These are phyloP conservation scores for Neuroterus valhalla DNA, from an alignment of 1,140 invertebrate species.

Conservation along the genomic window DNA sequence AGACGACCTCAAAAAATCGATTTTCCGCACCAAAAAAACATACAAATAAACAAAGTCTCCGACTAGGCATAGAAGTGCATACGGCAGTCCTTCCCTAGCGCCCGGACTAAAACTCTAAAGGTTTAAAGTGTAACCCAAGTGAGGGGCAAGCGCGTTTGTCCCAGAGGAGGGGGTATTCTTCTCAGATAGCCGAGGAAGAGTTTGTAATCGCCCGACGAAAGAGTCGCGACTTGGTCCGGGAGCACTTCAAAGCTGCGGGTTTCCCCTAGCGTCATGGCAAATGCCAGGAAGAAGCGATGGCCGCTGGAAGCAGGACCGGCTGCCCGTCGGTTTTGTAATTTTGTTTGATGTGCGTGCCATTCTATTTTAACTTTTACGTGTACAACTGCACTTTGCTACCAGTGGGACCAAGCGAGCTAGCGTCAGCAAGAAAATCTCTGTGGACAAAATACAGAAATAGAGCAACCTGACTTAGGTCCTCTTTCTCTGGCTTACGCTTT, in stretches of 20 bases:
- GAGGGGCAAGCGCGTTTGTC: constrained; percentile 11
- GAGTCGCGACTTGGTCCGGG: background rate
- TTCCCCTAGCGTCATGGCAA: constrained; percentile 21
- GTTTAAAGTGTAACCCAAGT: too few relatives aligned
- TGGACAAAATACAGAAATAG: constrained; percentile 63
- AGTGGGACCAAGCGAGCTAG: constrained; percentile 43
- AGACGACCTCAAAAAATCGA: too few relatives aligned
- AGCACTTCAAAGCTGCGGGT: constrained; percentile 21
- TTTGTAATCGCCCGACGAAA: too few relatives aligned
- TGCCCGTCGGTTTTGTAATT: constrained; percentile 54
- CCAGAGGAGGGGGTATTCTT: too few relatives aligned
- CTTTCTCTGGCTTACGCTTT: constrained; percentile 35
- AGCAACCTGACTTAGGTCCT: constrained; percentile 38
- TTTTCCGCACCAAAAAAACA: too few relatives aligned
- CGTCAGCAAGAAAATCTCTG: constrained; percentile 51
- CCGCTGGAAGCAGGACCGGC: constrained; percentile 36
- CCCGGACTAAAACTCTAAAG: too few relatives aligned
- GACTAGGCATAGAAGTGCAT: too few relatives aligned
- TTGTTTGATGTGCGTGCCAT: constrained; percentile 62
- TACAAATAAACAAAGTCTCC: too few relatives aligned
- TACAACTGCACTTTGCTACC: constrained; percentile 59
- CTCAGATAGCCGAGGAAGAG: too few relatives aligned
- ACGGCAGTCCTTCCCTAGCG: too few relatives aligned
- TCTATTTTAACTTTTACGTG: constrained; percentile 68
- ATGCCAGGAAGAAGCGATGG: constrained; percentile 29